A percentile compares a stretch with the other conserved stretches of the same genome.
These are phyloP conservation scores for Drosophila kanekoi DNA, from an alignment of 2,888 invertebrate genomes.

Conservation along the genomic window DNA sequence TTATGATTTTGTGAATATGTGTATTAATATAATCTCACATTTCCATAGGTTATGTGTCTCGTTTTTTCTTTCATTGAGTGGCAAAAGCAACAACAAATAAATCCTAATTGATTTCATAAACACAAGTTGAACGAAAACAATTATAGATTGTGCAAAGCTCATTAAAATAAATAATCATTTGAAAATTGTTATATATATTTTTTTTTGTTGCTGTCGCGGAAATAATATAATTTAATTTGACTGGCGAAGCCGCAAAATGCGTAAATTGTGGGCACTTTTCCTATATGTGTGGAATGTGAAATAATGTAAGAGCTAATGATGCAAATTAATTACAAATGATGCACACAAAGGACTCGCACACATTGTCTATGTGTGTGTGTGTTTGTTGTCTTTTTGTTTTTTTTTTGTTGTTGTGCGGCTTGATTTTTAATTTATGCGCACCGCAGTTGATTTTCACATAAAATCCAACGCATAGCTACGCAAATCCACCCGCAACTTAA, in stretches of 20 bases:
- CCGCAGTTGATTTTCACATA: conserved; percentile 79
- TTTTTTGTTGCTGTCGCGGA: conserved; percentile 27
- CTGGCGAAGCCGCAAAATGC: conserved; percentile 69
- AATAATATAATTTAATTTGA: conserved; percentile 74
- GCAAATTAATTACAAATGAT: conserved; percentile 79
- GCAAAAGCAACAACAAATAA: conserved; percentile 25
- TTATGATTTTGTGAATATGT: conserved; percentile 14
- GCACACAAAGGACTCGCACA: conserved; percentile 40
- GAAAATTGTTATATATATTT: conserved; percentile 52
- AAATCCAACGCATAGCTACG: conserved; percentile 69
- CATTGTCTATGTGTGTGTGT: conserved; percentile 6
- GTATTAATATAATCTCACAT: conserved; percentile 21
- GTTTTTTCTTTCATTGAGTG: conserved; percentile 2
- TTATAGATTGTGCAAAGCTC: conserved; percentile 47
- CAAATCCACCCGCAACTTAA: conserved; percentile 77
- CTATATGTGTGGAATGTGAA: conserved; percentile 7
- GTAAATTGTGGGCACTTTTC: conserved; percentile 57
- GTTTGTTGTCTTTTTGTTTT: conserved; percentile 17
- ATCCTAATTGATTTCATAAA: conserved; percentile 65
- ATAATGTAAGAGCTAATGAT: conserved; percentile 60
- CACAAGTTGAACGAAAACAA: conserved; percentile 61
- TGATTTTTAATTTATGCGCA: conserved; percentile 79
- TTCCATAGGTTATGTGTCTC: conserved; percentile 43
- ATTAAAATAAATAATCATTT: conserved; percentile 62
- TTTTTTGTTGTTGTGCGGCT: conserved; percentile 42